phyloP scores from a whole-genome alignment of 2,888 invertebrate species.

The Bursaphelenchus okinawaensis region DNA sequence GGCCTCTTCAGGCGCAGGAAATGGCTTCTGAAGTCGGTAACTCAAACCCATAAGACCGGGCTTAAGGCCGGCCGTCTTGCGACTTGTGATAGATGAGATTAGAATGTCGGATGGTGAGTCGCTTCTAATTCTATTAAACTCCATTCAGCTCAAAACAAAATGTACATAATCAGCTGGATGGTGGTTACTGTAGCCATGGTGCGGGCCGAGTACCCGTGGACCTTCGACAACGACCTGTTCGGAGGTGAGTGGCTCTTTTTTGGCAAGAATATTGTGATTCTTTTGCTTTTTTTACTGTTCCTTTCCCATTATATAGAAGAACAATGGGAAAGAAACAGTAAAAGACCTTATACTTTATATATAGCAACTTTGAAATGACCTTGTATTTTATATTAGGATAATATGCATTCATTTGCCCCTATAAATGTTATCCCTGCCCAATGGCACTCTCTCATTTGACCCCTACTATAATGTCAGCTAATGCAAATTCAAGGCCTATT shows the following conservation, averaged over 20 bases:
- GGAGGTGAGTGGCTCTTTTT: constrained; percentile 36
- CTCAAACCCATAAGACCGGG: background rate
- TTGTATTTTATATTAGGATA: too few relatives aligned
- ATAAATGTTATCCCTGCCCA: too few relatives aligned
- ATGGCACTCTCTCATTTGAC: too few relatives aligned
- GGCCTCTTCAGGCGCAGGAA: background rate
- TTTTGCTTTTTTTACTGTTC: background rate
- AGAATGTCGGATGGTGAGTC: background rate
- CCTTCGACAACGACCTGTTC: constrained; percentile 52
- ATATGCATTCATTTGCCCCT: too few relatives aligned
- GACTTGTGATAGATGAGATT: background rate
- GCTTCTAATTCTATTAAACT: background rate
- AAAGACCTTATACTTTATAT: too few relatives aligned
- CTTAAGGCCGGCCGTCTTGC: background rate
- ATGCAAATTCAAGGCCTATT: too few relatives aligned
- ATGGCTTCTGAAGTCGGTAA: background rate
- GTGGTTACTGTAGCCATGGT: background rate
- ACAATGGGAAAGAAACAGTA: too few relatives aligned
- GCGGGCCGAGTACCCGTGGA: constrained; percentile 46
- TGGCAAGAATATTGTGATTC: background rate
- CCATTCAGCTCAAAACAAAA: background rate
- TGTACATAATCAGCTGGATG: background rate
- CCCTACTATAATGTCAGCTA: too few relatives aligned
- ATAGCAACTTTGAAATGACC: too few relatives aligned
- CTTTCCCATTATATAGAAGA: too few relatives aligned